A percentile compares a stretch with the other conserved stretches of the same genome.
Conservation (phyloP, 2,797 vertebrate species). For the Momotus momota region DNA sequence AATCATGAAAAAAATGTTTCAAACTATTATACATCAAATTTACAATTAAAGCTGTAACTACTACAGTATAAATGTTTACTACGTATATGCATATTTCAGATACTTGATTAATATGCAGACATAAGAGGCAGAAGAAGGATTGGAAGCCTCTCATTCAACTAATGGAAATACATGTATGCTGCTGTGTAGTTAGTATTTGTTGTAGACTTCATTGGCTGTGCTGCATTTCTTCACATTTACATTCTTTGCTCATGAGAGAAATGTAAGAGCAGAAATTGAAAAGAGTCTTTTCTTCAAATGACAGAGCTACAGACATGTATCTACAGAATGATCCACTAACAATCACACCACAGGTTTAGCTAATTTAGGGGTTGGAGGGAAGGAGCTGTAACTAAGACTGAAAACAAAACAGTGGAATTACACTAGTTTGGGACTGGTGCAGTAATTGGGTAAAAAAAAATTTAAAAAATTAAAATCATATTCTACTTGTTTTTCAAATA, state of each 20-base stretch:
- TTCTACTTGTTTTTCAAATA: background rate
- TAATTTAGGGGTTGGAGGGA: background rate
- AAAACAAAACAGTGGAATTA: background rate
- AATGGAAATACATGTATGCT: background rate
- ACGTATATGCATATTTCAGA: background rate
- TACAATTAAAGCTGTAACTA: slow-evolving; percentile 45
- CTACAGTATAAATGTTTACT: slow-evolving; percentile 41
- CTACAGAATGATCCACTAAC: background rate
- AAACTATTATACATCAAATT: slow-evolving; percentile 54
- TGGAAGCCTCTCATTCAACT: background rate
- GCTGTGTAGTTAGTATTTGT: background rate
- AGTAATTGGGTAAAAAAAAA: background rate
- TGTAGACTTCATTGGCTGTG: background rate
- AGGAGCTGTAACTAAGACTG: background rate
- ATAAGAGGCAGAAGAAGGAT: background rate
- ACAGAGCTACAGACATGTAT: background rate
- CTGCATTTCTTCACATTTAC: background rate
- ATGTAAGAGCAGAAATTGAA: background rate
- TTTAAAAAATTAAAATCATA: no score
- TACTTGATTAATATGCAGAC: background rate
- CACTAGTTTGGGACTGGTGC: background rate
- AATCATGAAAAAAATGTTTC: slow-evolving; percentile 50
- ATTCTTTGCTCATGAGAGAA: background rate
- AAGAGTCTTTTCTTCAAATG: background rate
- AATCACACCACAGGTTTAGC: background rate